Conservation (phyloP, 2,888 invertebrate genomes). For the Drosophila limbata region DNA sequence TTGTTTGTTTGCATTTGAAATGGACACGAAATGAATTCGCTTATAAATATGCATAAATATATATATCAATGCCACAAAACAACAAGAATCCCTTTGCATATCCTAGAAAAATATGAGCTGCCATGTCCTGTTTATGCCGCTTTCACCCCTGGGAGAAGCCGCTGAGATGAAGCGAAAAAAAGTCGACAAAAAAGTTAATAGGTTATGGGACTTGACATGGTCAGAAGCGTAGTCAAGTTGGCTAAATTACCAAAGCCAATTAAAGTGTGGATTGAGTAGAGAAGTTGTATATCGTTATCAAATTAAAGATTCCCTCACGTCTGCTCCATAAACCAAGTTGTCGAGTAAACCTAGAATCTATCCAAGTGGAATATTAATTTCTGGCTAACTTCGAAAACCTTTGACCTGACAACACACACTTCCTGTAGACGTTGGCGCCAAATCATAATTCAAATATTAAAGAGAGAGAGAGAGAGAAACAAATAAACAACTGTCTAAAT, state of each 20-base stretch:
- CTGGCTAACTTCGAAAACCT: slow-evolving; percentile 24
- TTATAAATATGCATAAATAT: slow-evolving; percentile 79
- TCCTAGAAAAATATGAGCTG: slow-evolving; percentile 38
- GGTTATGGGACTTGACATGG: slow-evolving; percentile 60
- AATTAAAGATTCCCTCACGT: slow-evolving; percentile 39
- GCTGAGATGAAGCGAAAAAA: slow-evolving; percentile 49
- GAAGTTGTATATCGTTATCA: slow-evolving; percentile 1
- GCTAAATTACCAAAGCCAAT: slow-evolving; percentile 35
- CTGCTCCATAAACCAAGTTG: slow-evolving; percentile 59
- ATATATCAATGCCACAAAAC: slow-evolving; percentile 46
- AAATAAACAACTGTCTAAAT: slow-evolving; percentile 53
- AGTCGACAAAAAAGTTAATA: slow-evolving; percentile 67
- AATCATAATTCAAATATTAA: slow-evolving; percentile 62
- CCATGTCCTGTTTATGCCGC: slow-evolving; percentile 60
- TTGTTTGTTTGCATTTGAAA: slow-evolving; percentile 80
- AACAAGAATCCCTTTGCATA: slow-evolving; percentile 27
- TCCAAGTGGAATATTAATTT: slow-evolving; percentile 35
- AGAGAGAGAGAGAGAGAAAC: slow-evolving; percentile 10
- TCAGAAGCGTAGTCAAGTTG: slow-evolving; percentile 25
- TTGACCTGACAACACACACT: slow-evolving; percentile 63
- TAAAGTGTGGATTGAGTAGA: slow-evolving; percentile 14
- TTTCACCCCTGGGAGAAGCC: slow-evolving; percentile 49
- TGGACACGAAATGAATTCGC: slow-evolving; percentile 71
- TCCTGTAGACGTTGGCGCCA: slow-evolving; percentile 72
- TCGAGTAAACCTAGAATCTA: slow-evolving; percentile 14